A percentile compares a stretch with the other conserved stretches of the same genome.
Evolutionary conservation across 2,888 invertebrate species (phyloP).

Genomic region (Andricus quercusramuli): DNA sequence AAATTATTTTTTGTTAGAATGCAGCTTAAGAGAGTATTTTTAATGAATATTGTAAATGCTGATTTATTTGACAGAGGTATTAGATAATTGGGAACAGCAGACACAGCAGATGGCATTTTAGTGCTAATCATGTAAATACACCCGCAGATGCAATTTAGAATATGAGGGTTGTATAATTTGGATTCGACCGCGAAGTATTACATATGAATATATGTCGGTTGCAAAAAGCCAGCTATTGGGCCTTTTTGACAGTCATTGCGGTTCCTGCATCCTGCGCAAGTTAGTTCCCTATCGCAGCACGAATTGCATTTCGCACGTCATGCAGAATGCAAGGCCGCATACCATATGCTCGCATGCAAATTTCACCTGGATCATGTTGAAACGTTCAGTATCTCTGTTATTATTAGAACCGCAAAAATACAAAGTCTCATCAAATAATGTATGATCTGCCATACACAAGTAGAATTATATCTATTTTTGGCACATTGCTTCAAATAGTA

Average conservation of each 20-base stretch:
- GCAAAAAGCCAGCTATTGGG: constrained; percentile 36
- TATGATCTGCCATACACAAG: background rate
- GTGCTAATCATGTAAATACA: constrained; percentile 34
- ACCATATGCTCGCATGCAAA: constrained; percentile 59
- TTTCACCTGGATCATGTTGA: constrained; percentile 49
- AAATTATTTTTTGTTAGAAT: background rate
- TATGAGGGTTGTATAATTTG: constrained; percentile 38
- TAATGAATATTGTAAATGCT: background rate
- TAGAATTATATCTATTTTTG: background rate
- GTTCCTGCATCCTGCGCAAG: constrained; percentile 57
- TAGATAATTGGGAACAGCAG: constrained; percentile 2
- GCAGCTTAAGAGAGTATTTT: background rate
- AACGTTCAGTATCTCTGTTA: constrained; percentile 19
- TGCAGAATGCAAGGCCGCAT: constrained; percentile 58
- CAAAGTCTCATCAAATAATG: background rate
- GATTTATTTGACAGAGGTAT: background rate
- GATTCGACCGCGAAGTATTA: constrained; percentile 28
- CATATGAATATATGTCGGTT: constrained; percentile 8
- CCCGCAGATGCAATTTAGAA: constrained; percentile 40
- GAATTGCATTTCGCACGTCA: constrained; percentile 56
- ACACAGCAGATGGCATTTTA: constrained; percentile 13
- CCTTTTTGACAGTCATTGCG: constrained; percentile 61
- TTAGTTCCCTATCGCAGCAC: constrained; percentile 52
- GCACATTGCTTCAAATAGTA: background rate
- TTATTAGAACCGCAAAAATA: constrained; percentile 8